A percentile compares a stretch with the other conserved stretches of the same genome.
phyloP scores from a whole-genome alignment of 2,797 vertebrate species.

The Balearica regulorum region DNA sequence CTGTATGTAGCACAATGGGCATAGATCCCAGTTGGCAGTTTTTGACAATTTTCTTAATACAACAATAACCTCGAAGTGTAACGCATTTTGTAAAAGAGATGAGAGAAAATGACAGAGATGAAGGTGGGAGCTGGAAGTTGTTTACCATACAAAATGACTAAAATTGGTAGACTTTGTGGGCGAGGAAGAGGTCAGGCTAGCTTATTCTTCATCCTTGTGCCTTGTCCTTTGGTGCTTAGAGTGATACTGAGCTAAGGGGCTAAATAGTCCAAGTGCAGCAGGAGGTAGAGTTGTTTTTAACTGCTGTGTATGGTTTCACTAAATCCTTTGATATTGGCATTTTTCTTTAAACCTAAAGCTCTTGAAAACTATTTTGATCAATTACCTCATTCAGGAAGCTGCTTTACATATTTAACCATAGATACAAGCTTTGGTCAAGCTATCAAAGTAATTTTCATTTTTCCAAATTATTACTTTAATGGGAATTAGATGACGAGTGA shows the following conservation, averaged over 20 bases:
- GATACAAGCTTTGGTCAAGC: conserved; percentile 26
- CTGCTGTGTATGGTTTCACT: not conserved
- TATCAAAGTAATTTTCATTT: conserved; percentile 35
- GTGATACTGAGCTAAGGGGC: not conserved
- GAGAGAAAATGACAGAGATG: not conserved
- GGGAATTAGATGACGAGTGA: conserved; percentile 56
- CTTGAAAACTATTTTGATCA: conserved; percentile 32
- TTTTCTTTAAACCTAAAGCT: conserved; percentile 10
- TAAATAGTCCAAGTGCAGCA: not conserved
- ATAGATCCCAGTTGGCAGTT: not conserved
- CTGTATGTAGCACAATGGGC: not conserved
- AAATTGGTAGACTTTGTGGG: not conserved
- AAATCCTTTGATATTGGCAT: not conserved
- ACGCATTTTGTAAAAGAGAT: not conserved
- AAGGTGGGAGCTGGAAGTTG: not conserved
- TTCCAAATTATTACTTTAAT: conserved; percentile 62
- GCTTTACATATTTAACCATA: not conserved
- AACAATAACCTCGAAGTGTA: not conserved
- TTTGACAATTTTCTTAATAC: not conserved
- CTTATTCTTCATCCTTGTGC: not conserved
- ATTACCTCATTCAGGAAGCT: conserved; percentile 32
- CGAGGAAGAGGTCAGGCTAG: not conserved
- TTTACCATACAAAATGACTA: not conserved
- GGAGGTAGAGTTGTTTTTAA: not conserved
- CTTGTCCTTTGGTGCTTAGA: not conserved